Evolutionary conservation across 1,140 invertebrate species (phyloP).

Genomic region (Plodia interpunctella): DNA sequence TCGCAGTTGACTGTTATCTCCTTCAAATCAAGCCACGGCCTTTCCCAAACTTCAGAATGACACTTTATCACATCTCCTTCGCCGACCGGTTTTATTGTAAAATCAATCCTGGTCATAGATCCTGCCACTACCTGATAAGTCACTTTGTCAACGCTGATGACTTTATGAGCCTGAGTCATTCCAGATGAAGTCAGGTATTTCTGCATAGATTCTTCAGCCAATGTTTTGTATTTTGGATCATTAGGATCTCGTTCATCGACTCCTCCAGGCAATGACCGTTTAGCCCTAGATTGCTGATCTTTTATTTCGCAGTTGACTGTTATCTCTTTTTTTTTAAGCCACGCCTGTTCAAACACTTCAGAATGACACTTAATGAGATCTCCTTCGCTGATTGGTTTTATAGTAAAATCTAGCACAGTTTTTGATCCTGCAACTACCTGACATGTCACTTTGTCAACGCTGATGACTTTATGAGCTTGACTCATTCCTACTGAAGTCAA

Average conservation of each 20-base stretch:
- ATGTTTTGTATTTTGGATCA: slow-evolving; percentile 20
- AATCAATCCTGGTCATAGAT: slow-evolving; percentile 31
- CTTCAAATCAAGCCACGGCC: slow-evolving; percentile 27
- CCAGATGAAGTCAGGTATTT: slow-evolving; percentile 20
- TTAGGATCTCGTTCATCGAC: slow-evolving; percentile 18
- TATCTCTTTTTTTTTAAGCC: slow-evolving; percentile 45
- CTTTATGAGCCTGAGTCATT: not conserved
- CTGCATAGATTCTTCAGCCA: slow-evolving; percentile 27
- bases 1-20: slow-evolving; percentile 28
- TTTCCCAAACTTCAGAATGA: slow-evolving; percentile 34
- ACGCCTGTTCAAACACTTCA: slow-evolving; percentile 77
- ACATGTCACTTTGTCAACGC: slow-evolving; percentile 29
- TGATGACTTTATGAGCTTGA: slow-evolving; percentile 29
- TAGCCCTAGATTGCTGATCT: slow-evolving; percentile 5
- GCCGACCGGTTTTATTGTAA: slow-evolving; percentile 24
- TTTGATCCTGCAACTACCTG: slow-evolving; percentile 35
- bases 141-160: slow-evolving; percentile 22
- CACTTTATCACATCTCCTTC: slow-evolving; percentile 27
- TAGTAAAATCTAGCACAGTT: slow-evolving; percentile 22
- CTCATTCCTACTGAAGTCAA: slow-evolving; percentile 17
- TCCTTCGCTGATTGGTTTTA: slow-evolving; percentile 1
- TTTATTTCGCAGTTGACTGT: slow-evolving; percentile 17
- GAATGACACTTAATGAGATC: slow-evolving; percentile 61
- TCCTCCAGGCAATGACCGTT: slow-evolving; percentile 15
- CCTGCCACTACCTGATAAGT: slow-evolving; percentile 26